These are phyloP conservation scores for Melanotaenia trifasciata DNA, from an alignment of 2,797 vertebrate genomes.

Conservation along the genomic window DNA sequence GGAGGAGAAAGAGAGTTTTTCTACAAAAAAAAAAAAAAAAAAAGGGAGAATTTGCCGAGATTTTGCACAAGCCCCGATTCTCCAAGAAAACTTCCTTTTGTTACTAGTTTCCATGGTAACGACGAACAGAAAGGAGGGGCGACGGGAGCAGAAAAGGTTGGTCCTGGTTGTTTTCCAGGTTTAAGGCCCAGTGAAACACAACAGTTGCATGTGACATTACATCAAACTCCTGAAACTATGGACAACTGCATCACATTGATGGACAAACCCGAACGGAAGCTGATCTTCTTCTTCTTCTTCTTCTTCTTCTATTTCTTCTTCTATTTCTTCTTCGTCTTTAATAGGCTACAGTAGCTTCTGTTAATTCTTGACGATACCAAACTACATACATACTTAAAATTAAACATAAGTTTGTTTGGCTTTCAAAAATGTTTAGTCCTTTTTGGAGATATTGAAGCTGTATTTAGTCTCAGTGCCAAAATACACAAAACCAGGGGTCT, in stretches of 20 bases:
- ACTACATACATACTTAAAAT: too few species aligned
- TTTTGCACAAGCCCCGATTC: not conserved
- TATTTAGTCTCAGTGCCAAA: not conserved
- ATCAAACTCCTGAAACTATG: not conserved
- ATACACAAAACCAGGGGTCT: not conserved
- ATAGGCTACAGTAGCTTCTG: too few species aligned
- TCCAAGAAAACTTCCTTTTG: conserved; percentile 59
- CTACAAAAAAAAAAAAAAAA: too few species aligned
- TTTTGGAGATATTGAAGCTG: too few species aligned
- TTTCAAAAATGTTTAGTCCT: too few species aligned
- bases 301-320: not conserved
- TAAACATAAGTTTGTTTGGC: too few species aligned
- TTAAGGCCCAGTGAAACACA: not conserved
- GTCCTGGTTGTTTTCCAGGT: not conserved
- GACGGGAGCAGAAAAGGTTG: not conserved
- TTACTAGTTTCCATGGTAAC: conserved; percentile 77
- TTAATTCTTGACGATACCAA: too few species aligned
- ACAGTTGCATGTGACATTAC: not conserved
- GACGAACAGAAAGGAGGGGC: not conserved
- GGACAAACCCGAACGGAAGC: not conserved
- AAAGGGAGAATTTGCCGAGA: not conserved
- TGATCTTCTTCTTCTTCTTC: too few species aligned
- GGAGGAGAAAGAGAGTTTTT: accelerated
- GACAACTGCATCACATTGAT: not conserved
- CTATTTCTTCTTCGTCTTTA: not conserved